Base-by-base conservation (phyloP, 2,888 invertebrate species). In the Lysandra bellargus region DNA sequence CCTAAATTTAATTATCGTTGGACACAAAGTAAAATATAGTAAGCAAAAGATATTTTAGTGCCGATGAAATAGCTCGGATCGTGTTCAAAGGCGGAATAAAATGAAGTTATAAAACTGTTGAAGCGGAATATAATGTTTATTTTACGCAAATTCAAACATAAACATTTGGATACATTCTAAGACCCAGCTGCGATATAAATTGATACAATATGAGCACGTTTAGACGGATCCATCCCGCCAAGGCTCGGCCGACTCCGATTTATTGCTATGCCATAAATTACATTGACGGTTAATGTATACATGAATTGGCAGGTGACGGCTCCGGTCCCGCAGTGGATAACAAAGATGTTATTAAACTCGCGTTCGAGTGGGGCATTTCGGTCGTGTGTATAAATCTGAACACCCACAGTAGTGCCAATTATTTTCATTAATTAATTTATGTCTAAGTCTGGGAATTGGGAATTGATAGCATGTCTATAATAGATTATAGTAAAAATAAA, bases 231-330 rank as follows among this genome's bases (percentile, higher is more conserved):
- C 81, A 81, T 84, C 83, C 81, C 80, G 80, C 82, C 82, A 80
- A 81, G 82, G 82, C 80, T 81, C 79, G 82, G 80, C 80, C 80
- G 79, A 81, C 81, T 82, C 77, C 82, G 84, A 87, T 87, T 86
- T 85, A 85, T 84, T 82, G 83, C 83, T 80, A 77, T 82, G 82
- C 83, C 85, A 85, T 87, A 85, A 86, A 87, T 86, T 85, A 85
- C 86, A 84, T 82, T 83, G 85, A 85, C 82, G 84, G 82, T 83
- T 85, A 83, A 83, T 82, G 85, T 83, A 82, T 82, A 79, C 79
- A 80, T 69, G 82, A 81, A 84, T 84, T 84, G 84, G 83, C 85
- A 86, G 83, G 83, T 81, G 81, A 80, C 80, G 78, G 81, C 77
- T 80, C 79, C 78, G 79, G 78, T 72, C 78, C 80, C 78, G 83